Conservation (phyloP, 2,113 vertebrate species). For the Puffinus mauretanicus region DNA sequence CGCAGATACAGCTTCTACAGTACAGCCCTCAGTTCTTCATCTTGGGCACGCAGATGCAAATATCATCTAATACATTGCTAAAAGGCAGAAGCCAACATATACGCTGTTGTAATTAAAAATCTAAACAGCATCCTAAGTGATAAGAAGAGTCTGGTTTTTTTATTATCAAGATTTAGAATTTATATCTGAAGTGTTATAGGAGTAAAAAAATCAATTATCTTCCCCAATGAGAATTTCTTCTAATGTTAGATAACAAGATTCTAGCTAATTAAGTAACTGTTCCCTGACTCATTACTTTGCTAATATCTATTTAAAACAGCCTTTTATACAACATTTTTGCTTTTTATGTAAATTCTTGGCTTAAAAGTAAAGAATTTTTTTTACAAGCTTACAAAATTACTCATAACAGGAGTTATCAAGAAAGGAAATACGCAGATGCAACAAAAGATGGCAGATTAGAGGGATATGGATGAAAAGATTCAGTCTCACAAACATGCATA, state of each 20-base stretch:
- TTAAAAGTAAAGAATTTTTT: not conserved
- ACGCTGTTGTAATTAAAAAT: not conserved
- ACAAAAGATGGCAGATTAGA: slow-evolving; percentile 39
- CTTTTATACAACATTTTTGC: slow-evolving; percentile 8
- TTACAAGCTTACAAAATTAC: not conserved
- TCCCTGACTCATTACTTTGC: slow-evolving; percentile 23
- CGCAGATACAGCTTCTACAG: not conserved
- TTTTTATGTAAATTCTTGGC: slow-evolving; percentile 37
- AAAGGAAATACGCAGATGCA: not conserved
- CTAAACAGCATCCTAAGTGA: not conserved
- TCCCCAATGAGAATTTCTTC: not conserved
- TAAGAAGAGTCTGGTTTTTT: not conserved
- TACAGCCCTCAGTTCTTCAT: not conserved
- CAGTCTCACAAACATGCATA: not conserved
- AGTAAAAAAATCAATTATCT: not conserved
- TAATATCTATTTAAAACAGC: slow-evolving; percentile 26
- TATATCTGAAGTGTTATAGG: not conserved
- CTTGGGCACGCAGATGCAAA: not conserved
- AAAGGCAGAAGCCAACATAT: not conserved
- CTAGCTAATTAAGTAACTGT: slow-evolving; percentile 28
- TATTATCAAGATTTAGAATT: not conserved
- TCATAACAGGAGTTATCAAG: not conserved
- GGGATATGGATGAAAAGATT: slow-evolving; percentile 8
- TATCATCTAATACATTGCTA: not conserved
- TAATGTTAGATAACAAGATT: slow-evolving; percentile 7